Evolutionary conservation across 2,797 vertebrate species (phyloP).

Genomic region (Pipistrellus pipistrellus): DNA sequence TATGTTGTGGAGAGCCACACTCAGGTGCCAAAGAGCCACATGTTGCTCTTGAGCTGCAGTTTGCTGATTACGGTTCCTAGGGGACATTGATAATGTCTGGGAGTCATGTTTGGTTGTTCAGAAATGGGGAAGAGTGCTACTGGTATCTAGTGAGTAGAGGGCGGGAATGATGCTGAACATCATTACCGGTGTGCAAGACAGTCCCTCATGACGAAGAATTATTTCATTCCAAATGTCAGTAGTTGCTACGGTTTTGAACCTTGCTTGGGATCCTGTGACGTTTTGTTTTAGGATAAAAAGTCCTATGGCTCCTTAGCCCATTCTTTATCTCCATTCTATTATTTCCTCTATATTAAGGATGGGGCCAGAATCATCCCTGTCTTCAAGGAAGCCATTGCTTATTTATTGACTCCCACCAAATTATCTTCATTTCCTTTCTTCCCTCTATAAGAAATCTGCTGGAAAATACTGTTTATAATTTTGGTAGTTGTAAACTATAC

Average conservation of each 20-base stretch:
- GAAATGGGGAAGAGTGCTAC: not conserved
- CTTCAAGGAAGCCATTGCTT: conserved; percentile 35
- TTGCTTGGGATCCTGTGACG: conserved; percentile 17
- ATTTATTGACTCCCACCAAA: conserved; percentile 50
- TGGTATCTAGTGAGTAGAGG: not conserved
- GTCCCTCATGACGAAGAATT: not conserved
- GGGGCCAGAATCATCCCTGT: conserved; percentile 1
- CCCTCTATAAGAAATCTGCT: conserved; percentile 1
- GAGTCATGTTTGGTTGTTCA: conserved; percentile 51
- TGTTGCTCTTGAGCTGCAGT: too few relatives aligned
- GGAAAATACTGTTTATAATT: not conserved
- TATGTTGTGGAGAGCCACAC: too few relatives aligned
- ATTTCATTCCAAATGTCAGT: not conserved
- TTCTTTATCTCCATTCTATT: not conserved
- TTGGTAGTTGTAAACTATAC: conserved; percentile 25
- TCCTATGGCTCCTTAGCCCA: not conserved
- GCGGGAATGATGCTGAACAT: not conserved
- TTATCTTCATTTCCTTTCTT: conserved; percentile 64
- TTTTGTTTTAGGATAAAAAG: conserved; percentile 42
- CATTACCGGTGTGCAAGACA: not conserved
- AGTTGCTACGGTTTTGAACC: not conserved
- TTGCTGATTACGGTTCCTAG: not conserved
- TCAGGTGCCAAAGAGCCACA: too few relatives aligned
- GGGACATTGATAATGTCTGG: conserved; percentile 47
- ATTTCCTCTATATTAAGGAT: conserved; percentile 8